Evolutionary conservation across 2,797 vertebrate species (phyloP).

Genomic region (Monodelphis domestica): DNA sequence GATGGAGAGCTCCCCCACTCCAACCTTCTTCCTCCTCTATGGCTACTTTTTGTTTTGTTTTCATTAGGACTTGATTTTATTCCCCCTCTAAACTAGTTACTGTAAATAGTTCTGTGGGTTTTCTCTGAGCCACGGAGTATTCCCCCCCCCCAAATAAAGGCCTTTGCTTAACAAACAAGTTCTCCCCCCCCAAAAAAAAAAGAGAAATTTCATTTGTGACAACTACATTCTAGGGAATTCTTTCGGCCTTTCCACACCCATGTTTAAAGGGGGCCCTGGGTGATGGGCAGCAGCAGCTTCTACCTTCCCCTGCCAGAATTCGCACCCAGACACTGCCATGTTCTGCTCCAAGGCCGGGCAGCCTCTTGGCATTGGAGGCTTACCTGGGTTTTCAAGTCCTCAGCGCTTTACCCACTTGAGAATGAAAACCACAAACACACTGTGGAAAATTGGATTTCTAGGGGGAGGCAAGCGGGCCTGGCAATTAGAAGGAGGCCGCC

Average conservation of each 20-base stretch:
- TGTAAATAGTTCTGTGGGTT: conserved; percentile 1
- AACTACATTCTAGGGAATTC: not conserved
- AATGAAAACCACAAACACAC: not conserved
- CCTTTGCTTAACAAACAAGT: conserved; percentile 13
- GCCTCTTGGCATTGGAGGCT: not conserved
- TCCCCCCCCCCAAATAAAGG: not conserved
- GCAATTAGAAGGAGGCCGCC: not conserved
- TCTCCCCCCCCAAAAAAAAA: not conserved
- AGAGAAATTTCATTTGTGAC: not conserved
- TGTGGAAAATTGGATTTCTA: conserved; percentile 7
- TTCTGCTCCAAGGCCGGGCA: not conserved
- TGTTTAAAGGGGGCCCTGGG: not conserved
- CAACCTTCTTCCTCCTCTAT: conserved; percentile 4
- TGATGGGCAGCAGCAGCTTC: not conserved
- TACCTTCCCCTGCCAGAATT: not conserved
- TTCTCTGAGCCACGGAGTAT: not conserved
- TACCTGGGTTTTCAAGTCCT: accelerated
- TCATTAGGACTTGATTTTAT: conserved; percentile 48
- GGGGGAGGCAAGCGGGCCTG: conserved; percentile 20
- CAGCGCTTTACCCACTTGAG: accelerated
- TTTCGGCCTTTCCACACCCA: too few species aligned
- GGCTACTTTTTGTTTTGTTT: conserved; percentile 26
- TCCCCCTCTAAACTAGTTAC: conserved; percentile 5
- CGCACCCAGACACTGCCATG: not conserved
- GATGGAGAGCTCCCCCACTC: conserved; percentile 31